A percentile compares a stretch with the other conserved stretches of the same genome.
Evolutionary conservation across 2,113 vertebrate species (phyloP).

Genomic region (Oreochromis aureus): DNA sequence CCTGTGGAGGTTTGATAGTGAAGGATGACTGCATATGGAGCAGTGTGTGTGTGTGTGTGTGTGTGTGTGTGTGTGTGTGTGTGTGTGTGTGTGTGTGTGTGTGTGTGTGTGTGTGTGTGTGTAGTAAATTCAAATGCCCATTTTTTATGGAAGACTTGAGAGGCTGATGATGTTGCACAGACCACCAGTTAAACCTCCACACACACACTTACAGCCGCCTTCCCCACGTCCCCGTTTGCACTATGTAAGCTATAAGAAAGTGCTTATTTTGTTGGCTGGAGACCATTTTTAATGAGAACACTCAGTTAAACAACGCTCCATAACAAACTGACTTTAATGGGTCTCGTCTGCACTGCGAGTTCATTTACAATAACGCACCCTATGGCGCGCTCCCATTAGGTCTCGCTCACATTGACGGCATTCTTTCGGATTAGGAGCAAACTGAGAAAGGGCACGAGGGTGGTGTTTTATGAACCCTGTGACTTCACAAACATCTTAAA

Average conservation of each 20-base stretch:
- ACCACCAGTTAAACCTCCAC: slow-evolving; percentile 29
- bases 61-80: background rate
- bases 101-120: background rate
- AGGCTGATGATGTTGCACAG: slow-evolving; percentile 37
- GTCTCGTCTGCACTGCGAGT: slow-evolving; percentile 39
- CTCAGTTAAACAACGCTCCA: slow-evolving; percentile 54
- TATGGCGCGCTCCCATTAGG: slow-evolving; percentile 29
- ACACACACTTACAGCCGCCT: background rate
- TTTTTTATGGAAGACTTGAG: slow-evolving; percentile 39
- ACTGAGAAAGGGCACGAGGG: background rate
- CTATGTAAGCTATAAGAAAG: slow-evolving; percentile 39
- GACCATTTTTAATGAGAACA: slow-evolving; percentile 58
- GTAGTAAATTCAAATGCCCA: slow-evolving; percentile 27
- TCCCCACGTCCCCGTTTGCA: slow-evolving; percentile 5
- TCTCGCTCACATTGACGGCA: slow-evolving; percentile 13
- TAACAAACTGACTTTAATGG: slow-evolving; percentile 62
- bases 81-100: background rate
- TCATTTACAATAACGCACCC: slow-evolving; percentile 55
- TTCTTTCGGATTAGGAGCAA: slow-evolving; percentile 26
- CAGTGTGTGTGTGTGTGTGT: background rate
- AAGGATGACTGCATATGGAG: background rate
- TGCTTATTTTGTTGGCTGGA: slow-evolving; percentile 54
- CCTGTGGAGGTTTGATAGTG: slow-evolving; percentile 10
- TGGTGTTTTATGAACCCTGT: slow-evolving; percentile 19
- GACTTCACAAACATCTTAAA: slow-evolving; percentile 27